Conservation (phyloP, 2,797 vertebrate genomes). For the Lophius americanus region DNA sequence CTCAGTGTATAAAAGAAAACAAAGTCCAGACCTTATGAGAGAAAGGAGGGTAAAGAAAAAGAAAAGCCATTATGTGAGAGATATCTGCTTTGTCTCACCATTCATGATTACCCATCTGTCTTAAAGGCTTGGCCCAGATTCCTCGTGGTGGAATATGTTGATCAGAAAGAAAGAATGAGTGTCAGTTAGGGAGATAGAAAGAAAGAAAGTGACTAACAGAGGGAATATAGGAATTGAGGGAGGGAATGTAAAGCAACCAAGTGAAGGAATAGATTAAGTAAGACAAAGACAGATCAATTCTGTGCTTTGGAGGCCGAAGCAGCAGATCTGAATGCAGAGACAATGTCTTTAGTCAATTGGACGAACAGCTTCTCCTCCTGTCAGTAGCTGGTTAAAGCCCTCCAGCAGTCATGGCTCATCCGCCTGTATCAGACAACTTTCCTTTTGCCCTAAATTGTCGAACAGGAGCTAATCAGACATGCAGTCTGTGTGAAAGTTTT, state of each 20-base stretch:
- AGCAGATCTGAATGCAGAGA: conserved; percentile 41
- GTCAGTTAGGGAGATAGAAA: conserved; percentile 36
- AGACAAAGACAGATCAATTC: conserved; percentile 58
- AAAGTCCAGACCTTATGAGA: conserved; percentile 50
- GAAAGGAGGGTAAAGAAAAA: conserved; percentile 32
- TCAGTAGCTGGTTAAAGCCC: conserved; percentile 50
- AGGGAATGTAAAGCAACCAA: conserved; percentile 51
- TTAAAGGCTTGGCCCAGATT: conserved; percentile 68
- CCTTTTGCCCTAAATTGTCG: conserved; percentile 41
- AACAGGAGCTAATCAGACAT: conserved; percentile 20
- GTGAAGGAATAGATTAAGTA: conserved; percentile 42
- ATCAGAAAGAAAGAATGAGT: conserved; percentile 56
- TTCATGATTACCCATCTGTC: conserved; percentile 69
- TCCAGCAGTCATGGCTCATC: conserved; percentile 36
- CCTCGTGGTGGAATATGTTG: conserved; percentile 60
- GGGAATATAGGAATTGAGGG: conserved; percentile 46
- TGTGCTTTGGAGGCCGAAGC: conserved; percentile 35
- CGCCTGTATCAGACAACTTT: conserved; percentile 42
- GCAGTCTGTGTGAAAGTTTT: neutral
- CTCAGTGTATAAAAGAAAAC: conserved; percentile 65
- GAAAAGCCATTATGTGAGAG: conserved; percentile 17
- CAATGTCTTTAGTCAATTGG: conserved; percentile 60
- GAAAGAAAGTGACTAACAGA: conserved; percentile 59
- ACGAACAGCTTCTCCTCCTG: conserved; percentile 64
- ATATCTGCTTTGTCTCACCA: conserved; percentile 51